phyloP scores from a whole-genome alignment of 2,113 vertebrate genomes.

The Petromus typicus region DNA sequence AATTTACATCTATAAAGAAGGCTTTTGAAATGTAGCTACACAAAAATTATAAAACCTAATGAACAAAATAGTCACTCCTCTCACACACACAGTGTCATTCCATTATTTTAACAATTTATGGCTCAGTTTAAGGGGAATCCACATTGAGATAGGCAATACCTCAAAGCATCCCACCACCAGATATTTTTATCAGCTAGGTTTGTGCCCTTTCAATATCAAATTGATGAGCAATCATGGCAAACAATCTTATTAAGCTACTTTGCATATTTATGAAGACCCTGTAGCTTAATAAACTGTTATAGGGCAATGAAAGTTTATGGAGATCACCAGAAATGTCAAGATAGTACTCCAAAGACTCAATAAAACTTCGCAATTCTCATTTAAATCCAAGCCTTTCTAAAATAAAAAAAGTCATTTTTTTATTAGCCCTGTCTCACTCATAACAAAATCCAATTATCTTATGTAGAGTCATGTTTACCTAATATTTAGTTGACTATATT shows the following conservation, averaged over 20 bases:
- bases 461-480: slow-evolving; percentile 47
- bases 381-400: slow-evolving; percentile 63
- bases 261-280: slow-evolving; percentile 78
- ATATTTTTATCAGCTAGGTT: slow-evolving; percentile 75
- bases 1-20: slow-evolving; percentile 47
- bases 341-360: slow-evolving; percentile 58
- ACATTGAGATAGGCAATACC: slow-evolving; percentile 33
- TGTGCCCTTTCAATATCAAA: slow-evolving; percentile 77
- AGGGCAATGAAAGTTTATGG: slow-evolving; percentile 76
- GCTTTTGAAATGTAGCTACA: slow-evolving; percentile 59
- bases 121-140: slow-evolving; percentile 58
- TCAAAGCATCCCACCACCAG: slow-evolving; percentile 8
- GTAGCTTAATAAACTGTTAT: slow-evolving; percentile 77
- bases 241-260: slow-evolving; percentile 74
- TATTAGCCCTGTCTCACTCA: slow-evolving; percentile 29
- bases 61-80: slow-evolving; percentile 62
- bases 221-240: slow-evolving; percentile 75
- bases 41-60: slow-evolving; percentile 61
- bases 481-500: slow-evolving; percentile 51
- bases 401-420: slow-evolving; percentile 70
- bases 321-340: slow-evolving; percentile 80
- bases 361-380: slow-evolving; percentile 73
- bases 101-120: slow-evolving; percentile 78
- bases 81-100: slow-evolving; percentile 63
- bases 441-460: slow-evolving; percentile 70